Conservation (phyloP, 2,113 vertebrate species). For the Menura novaehollandiae region DNA sequence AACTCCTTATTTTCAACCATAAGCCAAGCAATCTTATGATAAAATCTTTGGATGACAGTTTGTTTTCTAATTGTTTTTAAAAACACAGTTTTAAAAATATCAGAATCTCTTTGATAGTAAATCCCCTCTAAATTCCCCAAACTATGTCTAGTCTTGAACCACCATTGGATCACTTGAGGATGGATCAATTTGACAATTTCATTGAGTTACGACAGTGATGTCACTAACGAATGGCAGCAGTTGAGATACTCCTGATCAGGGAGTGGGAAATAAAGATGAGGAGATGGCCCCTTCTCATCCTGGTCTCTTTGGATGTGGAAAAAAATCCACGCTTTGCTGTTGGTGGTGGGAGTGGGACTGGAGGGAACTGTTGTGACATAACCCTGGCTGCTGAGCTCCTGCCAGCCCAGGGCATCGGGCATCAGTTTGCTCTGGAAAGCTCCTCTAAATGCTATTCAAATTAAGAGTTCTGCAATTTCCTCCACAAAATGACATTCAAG, state of each 20-base stretch:
- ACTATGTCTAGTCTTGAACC: background rate
- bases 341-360: background rate
- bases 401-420: background rate
- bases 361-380: accelerated
- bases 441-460: background rate
- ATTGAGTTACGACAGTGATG: background rate
- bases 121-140: background rate
- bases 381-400: background rate
- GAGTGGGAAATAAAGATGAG: background rate
- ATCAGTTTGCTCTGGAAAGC: background rate
- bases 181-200: background rate
- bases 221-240: background rate
- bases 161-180: background rate
- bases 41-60: background rate
- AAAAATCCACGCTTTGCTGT: background rate
- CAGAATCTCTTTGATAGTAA: background rate
- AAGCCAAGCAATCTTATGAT: background rate
- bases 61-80: background rate
- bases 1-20: background rate
- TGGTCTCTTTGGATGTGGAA: background rate
- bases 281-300: background rate
- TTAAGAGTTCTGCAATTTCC: background rate
- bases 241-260: background rate
- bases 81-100: background rate
- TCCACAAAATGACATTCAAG: background rate